Conservation (phyloP, 2,797 vertebrate species). For the Dicrostonyx torquatus region DNA sequence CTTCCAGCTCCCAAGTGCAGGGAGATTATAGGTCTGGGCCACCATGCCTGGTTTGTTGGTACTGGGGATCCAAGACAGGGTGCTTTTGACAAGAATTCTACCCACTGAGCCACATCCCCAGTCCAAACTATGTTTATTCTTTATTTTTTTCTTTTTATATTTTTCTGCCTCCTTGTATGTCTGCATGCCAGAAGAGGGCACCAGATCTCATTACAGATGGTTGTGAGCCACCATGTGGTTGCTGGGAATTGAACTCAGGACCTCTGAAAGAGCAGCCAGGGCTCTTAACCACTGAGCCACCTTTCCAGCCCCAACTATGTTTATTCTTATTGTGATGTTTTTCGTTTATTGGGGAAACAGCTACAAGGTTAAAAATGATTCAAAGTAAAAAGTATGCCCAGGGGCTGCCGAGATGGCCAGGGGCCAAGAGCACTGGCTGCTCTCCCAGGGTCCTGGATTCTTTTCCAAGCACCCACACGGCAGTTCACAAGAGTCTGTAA, state of each 20-base stretch:
- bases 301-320: background rate
- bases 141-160: no score
- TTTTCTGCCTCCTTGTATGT: no score
- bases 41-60: background rate
- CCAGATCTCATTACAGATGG: no score
- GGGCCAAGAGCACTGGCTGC: background rate
- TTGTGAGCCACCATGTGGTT: no score
- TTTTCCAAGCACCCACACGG: background rate
- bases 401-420: background rate
- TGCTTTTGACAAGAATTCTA: background rate
- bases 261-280: no score
- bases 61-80: background rate
- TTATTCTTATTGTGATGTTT: background rate
- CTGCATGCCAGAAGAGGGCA: no score
- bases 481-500: background rate
- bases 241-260: no score
- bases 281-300: background rate
- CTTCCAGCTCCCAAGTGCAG: background rate
- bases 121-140: background rate
- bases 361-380: background rate
- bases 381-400: background rate
- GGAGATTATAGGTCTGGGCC: background rate
- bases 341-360: background rate
- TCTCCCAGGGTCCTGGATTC: background rate
- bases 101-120: background rate